A percentile compares a stretch with the other conserved stretches of the same genome.
These are phyloP conservation scores for Drosophila kohkoa DNA, from an alignment of 1,140 invertebrate species.

Conservation along the genomic window DNA sequence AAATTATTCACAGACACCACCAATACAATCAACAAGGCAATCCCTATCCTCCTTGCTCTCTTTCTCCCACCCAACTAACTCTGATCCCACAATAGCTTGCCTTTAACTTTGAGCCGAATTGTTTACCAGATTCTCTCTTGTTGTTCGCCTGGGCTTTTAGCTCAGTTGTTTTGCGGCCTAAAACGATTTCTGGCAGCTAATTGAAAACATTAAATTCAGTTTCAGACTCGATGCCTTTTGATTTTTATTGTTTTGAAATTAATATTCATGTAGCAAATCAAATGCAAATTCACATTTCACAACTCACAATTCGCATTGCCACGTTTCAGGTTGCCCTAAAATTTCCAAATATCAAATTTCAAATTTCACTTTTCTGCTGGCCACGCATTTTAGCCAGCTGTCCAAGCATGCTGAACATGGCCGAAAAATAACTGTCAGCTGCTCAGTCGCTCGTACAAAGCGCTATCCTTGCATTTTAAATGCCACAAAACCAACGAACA, in stretches of 20 bases:
- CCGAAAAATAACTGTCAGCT: constrained; percentile 56
- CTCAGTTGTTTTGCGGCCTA: not conserved
- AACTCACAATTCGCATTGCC: not conserved
- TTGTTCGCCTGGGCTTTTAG: constrained; percentile 14
- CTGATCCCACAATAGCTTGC: not conserved
- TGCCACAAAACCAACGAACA: constrained; percentile 52
- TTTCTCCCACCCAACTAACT: not conserved
- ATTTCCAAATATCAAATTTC: not conserved
- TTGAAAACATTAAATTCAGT: constrained; percentile 79
- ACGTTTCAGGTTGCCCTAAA: too few species aligned
- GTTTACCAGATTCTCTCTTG: constrained; percentile 30
- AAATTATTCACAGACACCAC: constrained; percentile 81
- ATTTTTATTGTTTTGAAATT: constrained; percentile 18
- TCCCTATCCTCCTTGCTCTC: not conserved
- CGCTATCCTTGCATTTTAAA: constrained; percentile 76
- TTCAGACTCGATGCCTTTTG: constrained; percentile 23
- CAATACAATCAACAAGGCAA: constrained; percentile 66
- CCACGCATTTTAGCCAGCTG: constrained; percentile 56
- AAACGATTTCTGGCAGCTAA: constrained; percentile 72
- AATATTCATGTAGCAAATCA: constrained; percentile 45
- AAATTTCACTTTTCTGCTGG: constrained; percentile 58
- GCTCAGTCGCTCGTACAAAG: constrained; percentile 61
- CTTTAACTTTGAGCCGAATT: constrained; percentile 31
- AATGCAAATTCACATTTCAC: constrained; percentile 19
- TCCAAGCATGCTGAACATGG: constrained; percentile 20